Percentiles rank a stretch among this genome's conserved stretches.
Conservation (phyloP, 2,888 invertebrate genomes). For the Orchesella flavescens region DNA sequence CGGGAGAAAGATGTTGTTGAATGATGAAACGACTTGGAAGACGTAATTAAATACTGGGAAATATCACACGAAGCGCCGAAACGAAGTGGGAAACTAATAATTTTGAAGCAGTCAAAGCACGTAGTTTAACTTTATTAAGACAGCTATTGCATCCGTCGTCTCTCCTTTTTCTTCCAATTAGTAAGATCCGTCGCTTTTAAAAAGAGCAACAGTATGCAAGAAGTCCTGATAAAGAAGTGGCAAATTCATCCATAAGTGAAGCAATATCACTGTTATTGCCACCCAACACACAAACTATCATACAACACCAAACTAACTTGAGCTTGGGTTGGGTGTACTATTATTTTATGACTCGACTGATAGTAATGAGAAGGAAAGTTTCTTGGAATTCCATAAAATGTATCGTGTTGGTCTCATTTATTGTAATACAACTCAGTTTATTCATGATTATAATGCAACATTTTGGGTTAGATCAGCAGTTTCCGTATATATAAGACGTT, state of each 20-base stretch:
- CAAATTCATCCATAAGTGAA: conserved; percentile 28
- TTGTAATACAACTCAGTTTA: neutral
- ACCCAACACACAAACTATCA: conserved; percentile 29
- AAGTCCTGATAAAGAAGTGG: conserved; percentile 19
- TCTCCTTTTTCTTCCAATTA: conserved; percentile 46
- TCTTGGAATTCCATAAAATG: conserved; percentile 28
- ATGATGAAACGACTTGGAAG: conserved; percentile 45
- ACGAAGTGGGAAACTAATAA: conserved; percentile 38
- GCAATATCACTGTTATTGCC: conserved; percentile 34
- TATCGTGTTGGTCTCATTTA: conserved; percentile 15
- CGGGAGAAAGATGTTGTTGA: neutral
- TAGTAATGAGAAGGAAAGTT: conserved; percentile 29
- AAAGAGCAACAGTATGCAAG: neutral
- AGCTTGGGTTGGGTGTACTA: conserved; percentile 19
- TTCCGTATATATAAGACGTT: neutral
- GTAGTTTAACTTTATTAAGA: conserved; percentile 58
- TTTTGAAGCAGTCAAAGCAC: conserved; percentile 44
- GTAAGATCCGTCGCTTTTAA: conserved; percentile 17
- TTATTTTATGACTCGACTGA: conserved; percentile 33
- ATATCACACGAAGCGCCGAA: conserved; percentile 7
- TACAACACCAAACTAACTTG: conserved; percentile 5
- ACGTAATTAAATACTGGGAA: conserved; percentile 39
- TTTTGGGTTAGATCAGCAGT: neutral
- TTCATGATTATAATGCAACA: neutral
- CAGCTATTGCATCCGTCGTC: conserved; percentile 52